phyloP scores from a whole-genome alignment of 2,888 invertebrate genomes.

The Rhagonycha lutea region DNA sequence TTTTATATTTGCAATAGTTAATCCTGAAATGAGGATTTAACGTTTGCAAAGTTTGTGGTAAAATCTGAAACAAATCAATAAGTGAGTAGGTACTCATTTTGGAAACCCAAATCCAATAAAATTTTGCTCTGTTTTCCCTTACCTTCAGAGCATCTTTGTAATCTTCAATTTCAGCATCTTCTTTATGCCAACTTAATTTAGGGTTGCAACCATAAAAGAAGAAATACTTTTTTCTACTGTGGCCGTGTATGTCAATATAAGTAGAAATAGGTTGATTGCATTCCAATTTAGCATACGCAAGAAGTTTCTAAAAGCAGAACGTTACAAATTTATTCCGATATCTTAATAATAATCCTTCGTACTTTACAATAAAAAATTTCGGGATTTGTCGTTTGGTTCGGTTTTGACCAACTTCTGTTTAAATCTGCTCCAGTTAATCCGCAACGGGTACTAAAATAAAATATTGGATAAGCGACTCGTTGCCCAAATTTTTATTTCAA shows the following conservation, averaged over 20 bases:
- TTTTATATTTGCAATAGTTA: constrained; percentile 59
- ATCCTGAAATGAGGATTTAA: constrained; percentile 34
- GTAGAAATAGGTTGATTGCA: constrained; percentile 34
- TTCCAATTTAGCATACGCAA: constrained; percentile 34
- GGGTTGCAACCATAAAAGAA: constrained; percentile 83
- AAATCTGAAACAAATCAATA: constrained; percentile 20
- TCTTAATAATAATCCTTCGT: constrained; percentile 23
- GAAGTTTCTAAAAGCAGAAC: constrained; percentile 32
- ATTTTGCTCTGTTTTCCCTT: constrained; percentile 25
- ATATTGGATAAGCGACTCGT: constrained; percentile 19
- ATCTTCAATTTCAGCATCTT: constrained; percentile 52
- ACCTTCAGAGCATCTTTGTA: constrained; percentile 32
- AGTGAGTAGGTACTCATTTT: not conserved
- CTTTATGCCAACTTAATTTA: constrained; percentile 69
- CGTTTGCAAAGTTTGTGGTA: constrained; percentile 32
- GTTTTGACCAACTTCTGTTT: constrained; percentile 83
- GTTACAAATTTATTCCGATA: not conserved
- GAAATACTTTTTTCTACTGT: constrained; percentile 82
- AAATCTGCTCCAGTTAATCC: constrained; percentile 84
- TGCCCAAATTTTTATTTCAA: not conserved
- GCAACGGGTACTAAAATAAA: constrained; percentile 75
- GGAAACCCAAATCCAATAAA: not conserved
- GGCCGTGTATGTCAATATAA: constrained; percentile 81
- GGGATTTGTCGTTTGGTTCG: constrained; percentile 75
- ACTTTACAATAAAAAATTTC: constrained; percentile 83